Evolutionary conservation across 2,797 vertebrate genomes (phyloP).

Genomic region (Tokudaia muenninki): DNA sequence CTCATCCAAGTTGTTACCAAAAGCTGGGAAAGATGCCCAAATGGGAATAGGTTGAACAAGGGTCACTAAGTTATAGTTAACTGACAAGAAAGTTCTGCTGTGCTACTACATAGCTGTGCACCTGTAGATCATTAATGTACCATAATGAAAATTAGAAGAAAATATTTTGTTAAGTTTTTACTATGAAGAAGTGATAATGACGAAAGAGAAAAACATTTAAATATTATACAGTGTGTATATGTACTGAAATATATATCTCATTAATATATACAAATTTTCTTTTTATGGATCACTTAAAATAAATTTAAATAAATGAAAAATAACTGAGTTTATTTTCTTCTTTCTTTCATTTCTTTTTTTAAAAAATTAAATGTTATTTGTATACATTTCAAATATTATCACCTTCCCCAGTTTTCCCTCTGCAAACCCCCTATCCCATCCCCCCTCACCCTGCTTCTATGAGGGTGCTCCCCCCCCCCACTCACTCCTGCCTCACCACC

Average conservation of each 20-base stretch:
- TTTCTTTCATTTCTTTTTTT: neutral
- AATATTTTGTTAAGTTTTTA: slow-evolving; percentile 17
- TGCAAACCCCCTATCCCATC: too few relatives aligned
- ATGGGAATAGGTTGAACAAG: neutral
- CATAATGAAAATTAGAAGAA: neutral
- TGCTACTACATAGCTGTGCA: neutral
- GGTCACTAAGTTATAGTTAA: neutral
- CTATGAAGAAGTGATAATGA: slow-evolving; percentile 2
- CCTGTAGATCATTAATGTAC: neutral
- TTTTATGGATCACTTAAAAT: slow-evolving; percentile 28
- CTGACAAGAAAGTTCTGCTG: neutral
- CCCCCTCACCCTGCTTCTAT: too few relatives aligned
- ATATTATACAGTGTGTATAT: neutral
- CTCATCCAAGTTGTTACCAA: neutral
- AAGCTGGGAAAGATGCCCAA: neutral
- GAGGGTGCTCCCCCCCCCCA: too few relatives aligned
- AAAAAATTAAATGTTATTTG: too few relatives aligned
- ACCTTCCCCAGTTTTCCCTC: too few relatives aligned
- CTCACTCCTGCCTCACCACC: too few relatives aligned
- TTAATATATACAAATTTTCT: slow-evolving; percentile 1
- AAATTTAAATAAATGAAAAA: slow-evolving; percentile 23
- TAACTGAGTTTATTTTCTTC: neutral
- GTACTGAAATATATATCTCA: slow-evolving; percentile 1
- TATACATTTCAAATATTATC: too few relatives aligned
- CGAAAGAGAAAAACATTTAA: neutral